Percentiles rank a stretch among this genome's conserved stretches.
Evolutionary conservation across 1,140 invertebrate genomes (phyloP).

Genomic region (Sitodiplosis mosellana): DNA sequence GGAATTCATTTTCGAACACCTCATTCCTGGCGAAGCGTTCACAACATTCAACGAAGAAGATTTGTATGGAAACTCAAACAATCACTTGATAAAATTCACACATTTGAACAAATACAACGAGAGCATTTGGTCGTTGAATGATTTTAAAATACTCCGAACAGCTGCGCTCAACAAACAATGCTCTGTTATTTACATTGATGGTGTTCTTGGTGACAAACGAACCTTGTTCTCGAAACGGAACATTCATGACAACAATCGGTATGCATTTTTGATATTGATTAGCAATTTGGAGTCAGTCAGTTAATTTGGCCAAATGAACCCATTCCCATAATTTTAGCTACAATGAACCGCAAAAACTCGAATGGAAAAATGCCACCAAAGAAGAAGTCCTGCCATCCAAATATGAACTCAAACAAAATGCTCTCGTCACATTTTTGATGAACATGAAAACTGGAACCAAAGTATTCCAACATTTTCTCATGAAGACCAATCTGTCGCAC

Average conservation of each 20-base stretch:
- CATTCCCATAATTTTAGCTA: slow-evolving; percentile 10
- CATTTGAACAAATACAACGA: slow-evolving; percentile 32
- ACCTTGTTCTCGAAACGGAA: slow-evolving; percentile 24
- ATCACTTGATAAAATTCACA: slow-evolving; percentile 25
- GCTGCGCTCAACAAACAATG: slow-evolving; percentile 21
- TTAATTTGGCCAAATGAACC: too few species aligned
- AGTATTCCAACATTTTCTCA: slow-evolving; percentile 42
- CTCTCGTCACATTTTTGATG: slow-evolving; percentile 35
- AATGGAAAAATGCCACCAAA: slow-evolving; percentile 20
- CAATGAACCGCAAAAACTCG: slow-evolving; percentile 23
- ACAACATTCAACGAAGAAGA: slow-evolving; percentile 30
- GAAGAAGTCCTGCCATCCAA: slow-evolving; percentile 16
- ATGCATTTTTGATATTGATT: slow-evolving; percentile 6
- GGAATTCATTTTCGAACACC: slow-evolving; percentile 34
- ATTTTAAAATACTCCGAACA: slow-evolving; percentile 22
- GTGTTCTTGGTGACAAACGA: slow-evolving; percentile 23
- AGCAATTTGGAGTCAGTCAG: not conserved
- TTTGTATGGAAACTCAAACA: slow-evolving; percentile 21
- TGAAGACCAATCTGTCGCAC: slow-evolving; percentile 35
- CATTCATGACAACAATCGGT: slow-evolving; percentile 26
- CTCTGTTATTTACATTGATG: slow-evolving; percentile 23
- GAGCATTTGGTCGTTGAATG: slow-evolving; percentile 25
- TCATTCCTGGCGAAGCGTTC: slow-evolving; percentile 30
- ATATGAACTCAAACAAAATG: slow-evolving; percentile 32
- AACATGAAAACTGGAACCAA: slow-evolving; percentile 38